Percentiles rank a stretch among this genome's conserved stretches.
These are phyloP conservation scores for Congeria kusceri DNA, from an alignment of 2,888 invertebrate genomes.

Conservation along the genomic window DNA sequence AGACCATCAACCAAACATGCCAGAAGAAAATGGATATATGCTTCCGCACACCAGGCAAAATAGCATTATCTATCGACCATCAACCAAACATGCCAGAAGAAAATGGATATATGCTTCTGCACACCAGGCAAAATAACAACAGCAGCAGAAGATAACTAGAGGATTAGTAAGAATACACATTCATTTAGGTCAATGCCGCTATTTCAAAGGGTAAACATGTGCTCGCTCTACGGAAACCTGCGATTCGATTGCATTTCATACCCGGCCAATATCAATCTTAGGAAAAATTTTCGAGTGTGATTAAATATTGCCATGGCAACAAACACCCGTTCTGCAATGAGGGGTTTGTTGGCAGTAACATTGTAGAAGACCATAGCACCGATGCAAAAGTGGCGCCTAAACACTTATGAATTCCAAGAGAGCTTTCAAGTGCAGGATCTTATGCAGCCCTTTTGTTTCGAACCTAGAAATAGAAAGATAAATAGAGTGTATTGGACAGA, in stretches of 20 bases:
- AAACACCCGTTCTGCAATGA: constrained; percentile 35
- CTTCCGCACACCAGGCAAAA: no score
- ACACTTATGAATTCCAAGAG: constrained; percentile 21
- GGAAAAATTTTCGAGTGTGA: constrained; percentile 30
- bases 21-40: no score
- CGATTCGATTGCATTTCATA: constrained; percentile 19
- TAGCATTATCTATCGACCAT: no score
- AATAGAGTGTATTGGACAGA: no score
- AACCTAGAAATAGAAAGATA: constrained; percentile 18
- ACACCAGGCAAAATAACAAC: no score
- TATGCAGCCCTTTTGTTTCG: constrained; percentile 18
- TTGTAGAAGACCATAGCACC: constrained; percentile 4
- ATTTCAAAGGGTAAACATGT: no score
- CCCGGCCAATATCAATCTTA: constrained; percentile 35
- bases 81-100: no score
- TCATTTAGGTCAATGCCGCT: no score
- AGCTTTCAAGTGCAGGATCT: background rate
- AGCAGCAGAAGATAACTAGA: no score
- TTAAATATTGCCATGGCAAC: constrained; percentile 38
- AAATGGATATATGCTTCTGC: no score
- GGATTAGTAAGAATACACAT: no score
- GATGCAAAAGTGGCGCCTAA: constrained; percentile 28
- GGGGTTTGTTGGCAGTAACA: constrained; percentile 5
- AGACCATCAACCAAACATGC: no score
- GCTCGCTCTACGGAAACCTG: constrained; percentile 34